A percentile compares a stretch with the other conserved stretches of the same genome.
Conservation (phyloP, 2,888 invertebrate species). For the Hemithea aestivaria region DNA sequence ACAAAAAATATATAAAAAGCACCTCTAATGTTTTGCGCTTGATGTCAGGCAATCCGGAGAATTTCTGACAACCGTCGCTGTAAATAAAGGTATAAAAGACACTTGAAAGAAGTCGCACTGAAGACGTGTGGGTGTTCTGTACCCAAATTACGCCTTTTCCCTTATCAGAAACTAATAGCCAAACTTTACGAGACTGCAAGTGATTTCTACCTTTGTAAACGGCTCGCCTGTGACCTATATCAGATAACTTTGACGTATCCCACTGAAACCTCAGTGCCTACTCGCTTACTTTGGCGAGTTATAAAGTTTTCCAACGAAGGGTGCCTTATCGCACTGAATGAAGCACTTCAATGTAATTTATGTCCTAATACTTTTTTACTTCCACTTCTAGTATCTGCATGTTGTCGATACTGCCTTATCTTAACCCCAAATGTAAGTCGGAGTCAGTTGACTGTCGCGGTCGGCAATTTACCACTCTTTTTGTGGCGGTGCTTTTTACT, state of each 20-base stretch:
- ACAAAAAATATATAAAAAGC: conserved; percentile 26
- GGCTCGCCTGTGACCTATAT: conserved; percentile 57
- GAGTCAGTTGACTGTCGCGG: conserved; percentile 26
- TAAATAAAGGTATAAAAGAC: conserved; percentile 30
- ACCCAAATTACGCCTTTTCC: conserved; percentile 23
- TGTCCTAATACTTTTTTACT: conserved; percentile 46
- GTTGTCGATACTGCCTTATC: conserved; percentile 41
- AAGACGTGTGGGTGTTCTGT: conserved; percentile 3
- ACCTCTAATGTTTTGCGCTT: conserved; percentile 31
- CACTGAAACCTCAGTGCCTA: conserved; percentile 42
- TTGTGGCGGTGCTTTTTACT: conserved; percentile 32
- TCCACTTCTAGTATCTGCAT: conserved; percentile 34
- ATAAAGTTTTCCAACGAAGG: conserved; percentile 46
- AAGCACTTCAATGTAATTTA: conserved; percentile 70
- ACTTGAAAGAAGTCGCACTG: conserved; percentile 6
- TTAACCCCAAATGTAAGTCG: conserved; percentile 20
- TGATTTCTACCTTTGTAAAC: conserved; percentile 59
- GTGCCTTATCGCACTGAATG: conserved; percentile 61
- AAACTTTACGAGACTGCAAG: conserved; percentile 53
- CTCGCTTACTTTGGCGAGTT: conserved; percentile 38
- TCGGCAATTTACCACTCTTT: conserved; percentile 37
- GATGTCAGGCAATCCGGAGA: conserved; percentile 28
- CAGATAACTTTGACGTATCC: conserved; percentile 68
- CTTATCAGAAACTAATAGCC: conserved; percentile 54
- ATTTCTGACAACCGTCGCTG: conserved; percentile 34